Evolutionary conservation across 92 coral and sea anemone species (phyloP).

Genomic region (Epizoanthus ramosus): DNA sequence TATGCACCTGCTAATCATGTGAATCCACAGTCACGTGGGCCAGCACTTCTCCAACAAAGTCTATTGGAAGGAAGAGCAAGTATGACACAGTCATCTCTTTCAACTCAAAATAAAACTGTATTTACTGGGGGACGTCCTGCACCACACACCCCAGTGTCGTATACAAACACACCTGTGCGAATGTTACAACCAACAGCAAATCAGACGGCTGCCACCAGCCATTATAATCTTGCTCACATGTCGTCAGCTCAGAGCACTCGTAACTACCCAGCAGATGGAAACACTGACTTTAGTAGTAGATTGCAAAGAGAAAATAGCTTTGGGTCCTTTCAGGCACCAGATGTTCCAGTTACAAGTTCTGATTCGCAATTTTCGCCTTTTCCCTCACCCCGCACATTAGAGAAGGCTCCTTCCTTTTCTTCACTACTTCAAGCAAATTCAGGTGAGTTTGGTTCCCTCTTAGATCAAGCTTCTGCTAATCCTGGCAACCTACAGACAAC

Average conservation of each 20-base stretch:
- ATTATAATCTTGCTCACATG: slow-evolving; percentile 22
- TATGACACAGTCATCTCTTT: slow-evolving; percentile 15
- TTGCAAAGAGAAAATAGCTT: slow-evolving; percentile 35
- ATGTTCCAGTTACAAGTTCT: slow-evolving; percentile 40
- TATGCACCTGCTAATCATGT: slow-evolving; percentile 31
- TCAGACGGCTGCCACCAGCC: slow-evolving; percentile 21
- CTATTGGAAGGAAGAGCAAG: slow-evolving; percentile 23
- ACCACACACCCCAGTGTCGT: slow-evolving; percentile 20
- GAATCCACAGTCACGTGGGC: slow-evolving; percentile 19
- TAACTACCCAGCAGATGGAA: slow-evolving; percentile 7
- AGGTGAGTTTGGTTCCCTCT: slow-evolving; percentile 48
- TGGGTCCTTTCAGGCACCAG: slow-evolving; percentile 20
- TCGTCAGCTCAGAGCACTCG: slow-evolving; percentile 25
- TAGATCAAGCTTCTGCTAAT: slow-evolving; percentile 79
- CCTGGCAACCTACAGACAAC: slow-evolving; percentile 86
- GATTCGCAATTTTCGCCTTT: slow-evolving; percentile 69
- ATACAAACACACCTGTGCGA: slow-evolving; percentile 1
- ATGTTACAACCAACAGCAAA: slow-evolving; percentile 29
- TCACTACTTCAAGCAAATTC: slow-evolving; percentile 47
- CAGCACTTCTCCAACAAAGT: slow-evolving; percentile 15
- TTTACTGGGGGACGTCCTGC: slow-evolving; percentile 18
- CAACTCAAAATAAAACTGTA: slow-evolving; percentile 27
- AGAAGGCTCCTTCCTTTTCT: slow-evolving; percentile 87
- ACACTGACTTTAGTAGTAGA: slow-evolving; percentile 25
- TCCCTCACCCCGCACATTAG: slow-evolving; percentile 73